These are phyloP conservation scores for Homarus americanus DNA, from an alignment of 1,140 invertebrate species.

Conservation along the genomic window DNA sequence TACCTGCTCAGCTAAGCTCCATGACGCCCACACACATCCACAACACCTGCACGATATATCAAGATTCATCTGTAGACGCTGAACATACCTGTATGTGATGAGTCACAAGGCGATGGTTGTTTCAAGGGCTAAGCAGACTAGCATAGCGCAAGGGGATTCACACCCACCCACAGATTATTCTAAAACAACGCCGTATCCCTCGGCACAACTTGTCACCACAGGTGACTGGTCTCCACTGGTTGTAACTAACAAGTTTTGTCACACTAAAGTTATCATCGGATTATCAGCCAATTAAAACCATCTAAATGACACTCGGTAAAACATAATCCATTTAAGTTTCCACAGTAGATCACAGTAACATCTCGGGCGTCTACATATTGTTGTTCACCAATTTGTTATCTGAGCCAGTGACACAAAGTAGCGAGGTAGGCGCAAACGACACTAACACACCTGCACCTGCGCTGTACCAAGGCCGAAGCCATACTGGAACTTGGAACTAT, in stretches of 20 bases:
- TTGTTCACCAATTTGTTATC: not conserved
- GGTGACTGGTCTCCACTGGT: not conserved
- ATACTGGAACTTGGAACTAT: constrained; percentile 12
- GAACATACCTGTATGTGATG: not conserved
- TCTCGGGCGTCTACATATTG: no score
- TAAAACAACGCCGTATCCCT: not conserved
- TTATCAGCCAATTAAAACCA: not conserved
- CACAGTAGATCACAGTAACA: no score
- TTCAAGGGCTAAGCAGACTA: not conserved
- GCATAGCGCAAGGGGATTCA: not conserved
- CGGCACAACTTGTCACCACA: not conserved
- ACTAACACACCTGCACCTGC: not conserved
- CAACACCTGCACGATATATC: not conserved
- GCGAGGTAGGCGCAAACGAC: not conserved
- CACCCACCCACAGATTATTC: not conserved
- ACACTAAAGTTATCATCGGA: not conserved
- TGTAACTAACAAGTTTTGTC: not conserved
- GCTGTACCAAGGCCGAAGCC: constrained; percentile 7
- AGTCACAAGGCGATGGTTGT: not conserved
- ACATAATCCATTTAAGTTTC: no score
- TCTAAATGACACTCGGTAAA: no score
- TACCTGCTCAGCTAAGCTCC: no score
- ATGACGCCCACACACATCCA: no score
- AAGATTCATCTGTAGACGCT: not conserved
- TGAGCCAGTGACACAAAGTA: not conserved